Conservation (phyloP, 2,888 invertebrate genomes). For the Drosophila rubida region DNA sequence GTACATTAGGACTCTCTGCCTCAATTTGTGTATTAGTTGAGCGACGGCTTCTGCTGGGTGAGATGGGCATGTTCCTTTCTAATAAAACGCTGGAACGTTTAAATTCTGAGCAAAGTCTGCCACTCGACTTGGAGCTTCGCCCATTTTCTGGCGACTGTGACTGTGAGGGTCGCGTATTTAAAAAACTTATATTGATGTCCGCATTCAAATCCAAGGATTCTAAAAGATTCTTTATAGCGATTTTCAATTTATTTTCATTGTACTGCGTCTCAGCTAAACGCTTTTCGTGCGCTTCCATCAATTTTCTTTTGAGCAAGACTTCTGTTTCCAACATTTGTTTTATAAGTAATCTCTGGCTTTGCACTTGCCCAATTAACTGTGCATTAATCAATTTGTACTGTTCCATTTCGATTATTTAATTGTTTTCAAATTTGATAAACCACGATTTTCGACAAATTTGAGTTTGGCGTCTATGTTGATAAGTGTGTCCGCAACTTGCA, state of each 20-base stretch:
- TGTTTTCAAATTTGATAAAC: background rate
- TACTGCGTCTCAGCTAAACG: conserved; percentile 24
- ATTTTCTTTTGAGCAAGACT: conserved; percentile 23
- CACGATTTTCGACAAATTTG: conserved; percentile 9
- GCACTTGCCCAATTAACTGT: conserved; percentile 50
- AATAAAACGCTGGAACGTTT: conserved; percentile 28
- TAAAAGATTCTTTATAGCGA: conserved; percentile 29
- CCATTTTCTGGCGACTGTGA: background rate
- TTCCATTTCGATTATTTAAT: conserved; percentile 45
- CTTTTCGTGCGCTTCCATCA: conserved; percentile 41
- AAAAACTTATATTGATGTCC: background rate
- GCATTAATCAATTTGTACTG: conserved; percentile 56
- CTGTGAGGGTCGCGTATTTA: background rate
- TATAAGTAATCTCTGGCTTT: conserved; percentile 32
- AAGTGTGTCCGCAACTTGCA: background rate
- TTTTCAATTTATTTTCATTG: conserved; percentile 36
- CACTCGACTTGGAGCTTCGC: background rate
- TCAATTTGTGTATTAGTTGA: background rate
- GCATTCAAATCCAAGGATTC: conserved; percentile 16
- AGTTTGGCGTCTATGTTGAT: conserved; percentile 47
- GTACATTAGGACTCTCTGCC: background rate
- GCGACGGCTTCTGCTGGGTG: conserved; percentile 17
- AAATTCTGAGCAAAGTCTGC: conserved; percentile 20
- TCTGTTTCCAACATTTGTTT: conserved; percentile 14
- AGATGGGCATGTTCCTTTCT: conserved; percentile 5